Conservation (phyloP, 2,113 vertebrate genomes). For the Okapia johnstoni region DNA sequence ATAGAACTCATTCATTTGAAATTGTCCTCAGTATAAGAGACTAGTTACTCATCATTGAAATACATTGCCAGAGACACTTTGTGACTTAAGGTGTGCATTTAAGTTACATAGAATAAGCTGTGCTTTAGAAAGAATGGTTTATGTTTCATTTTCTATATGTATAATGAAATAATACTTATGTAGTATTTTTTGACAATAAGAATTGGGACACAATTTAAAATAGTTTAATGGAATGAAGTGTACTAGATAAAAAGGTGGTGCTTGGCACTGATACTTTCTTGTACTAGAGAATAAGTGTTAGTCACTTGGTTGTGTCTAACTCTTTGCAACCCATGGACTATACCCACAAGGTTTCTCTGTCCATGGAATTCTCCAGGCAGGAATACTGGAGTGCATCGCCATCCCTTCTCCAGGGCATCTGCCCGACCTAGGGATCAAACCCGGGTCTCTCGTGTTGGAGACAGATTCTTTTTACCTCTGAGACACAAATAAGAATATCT, state of each 20-base stretch:
- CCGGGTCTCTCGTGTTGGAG: not conserved
- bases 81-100: not conserved
- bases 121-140: not conserved
- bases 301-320: not conserved
- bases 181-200: not conserved
- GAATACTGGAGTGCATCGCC: not conserved
- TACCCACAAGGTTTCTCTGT: not conserved
- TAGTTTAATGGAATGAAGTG: not conserved
- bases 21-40: not conserved
- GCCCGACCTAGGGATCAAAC: fast-evolving
- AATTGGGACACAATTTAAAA: not conserved
- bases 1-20: not conserved
- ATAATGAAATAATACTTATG: not conserved
- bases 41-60: not conserved
- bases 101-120: not conserved
- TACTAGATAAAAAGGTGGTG: not conserved
- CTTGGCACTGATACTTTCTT: not conserved
- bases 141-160: not conserved
- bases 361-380: not conserved
- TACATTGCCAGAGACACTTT: not conserved
- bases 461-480: not conserved
- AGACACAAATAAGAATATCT: not conserved
- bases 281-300: not conserved
- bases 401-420: not conserved
- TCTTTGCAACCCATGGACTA: not conserved